A percentile compares a stretch with the other conserved stretches of the same genome.
phyloP scores from a whole-genome alignment of 2,888 invertebrate species.

The Germaria angustata region DNA sequence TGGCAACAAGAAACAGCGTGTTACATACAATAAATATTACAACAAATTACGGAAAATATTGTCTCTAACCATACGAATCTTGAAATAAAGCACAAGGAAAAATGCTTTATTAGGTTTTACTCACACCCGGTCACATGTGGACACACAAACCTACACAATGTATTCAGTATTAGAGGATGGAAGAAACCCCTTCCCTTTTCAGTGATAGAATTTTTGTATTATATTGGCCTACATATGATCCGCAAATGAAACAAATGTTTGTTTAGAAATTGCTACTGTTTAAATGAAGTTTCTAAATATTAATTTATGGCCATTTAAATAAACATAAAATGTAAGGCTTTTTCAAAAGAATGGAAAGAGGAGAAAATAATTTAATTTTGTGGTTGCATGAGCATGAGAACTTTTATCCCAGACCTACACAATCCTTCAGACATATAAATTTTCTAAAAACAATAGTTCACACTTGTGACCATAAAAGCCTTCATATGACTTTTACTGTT shows the following conservation, averaged over 20 bases:
- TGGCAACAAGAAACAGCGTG: constrained; percentile 66
- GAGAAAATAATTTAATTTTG: constrained; percentile 78
- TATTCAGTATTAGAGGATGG: not conserved
- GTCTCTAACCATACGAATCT: constrained; percentile 28
- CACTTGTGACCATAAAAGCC: constrained; percentile 72
- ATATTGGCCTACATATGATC: constrained; percentile 18
- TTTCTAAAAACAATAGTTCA: constrained; percentile 71
- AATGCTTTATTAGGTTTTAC: constrained; percentile 61
- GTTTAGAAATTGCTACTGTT: constrained; percentile 11
- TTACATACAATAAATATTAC: constrained; percentile 39
- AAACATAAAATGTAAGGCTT: constrained; percentile 65
- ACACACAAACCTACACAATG: not conserved
- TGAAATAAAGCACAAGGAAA: constrained; percentile 57
- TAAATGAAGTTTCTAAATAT: constrained; percentile 43
- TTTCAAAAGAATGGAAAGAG: constrained; percentile 73
- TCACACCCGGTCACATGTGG: not conserved
- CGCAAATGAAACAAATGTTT: constrained; percentile 43
- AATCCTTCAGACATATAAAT: constrained; percentile 4
- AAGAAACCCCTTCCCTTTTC: not conserved
- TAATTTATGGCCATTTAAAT: constrained; percentile 67
- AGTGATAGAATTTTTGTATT: not conserved
- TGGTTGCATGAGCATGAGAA: constrained; percentile 54
- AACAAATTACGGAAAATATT: constrained; percentile 46
- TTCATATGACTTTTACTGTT: constrained; percentile 54
- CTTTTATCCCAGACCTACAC: constrained; percentile 22